Percentiles rank a stretch among this genome's conserved stretches.
Conservation (phyloP, 2,888 invertebrate species). For the Dryococelus australis region DNA sequence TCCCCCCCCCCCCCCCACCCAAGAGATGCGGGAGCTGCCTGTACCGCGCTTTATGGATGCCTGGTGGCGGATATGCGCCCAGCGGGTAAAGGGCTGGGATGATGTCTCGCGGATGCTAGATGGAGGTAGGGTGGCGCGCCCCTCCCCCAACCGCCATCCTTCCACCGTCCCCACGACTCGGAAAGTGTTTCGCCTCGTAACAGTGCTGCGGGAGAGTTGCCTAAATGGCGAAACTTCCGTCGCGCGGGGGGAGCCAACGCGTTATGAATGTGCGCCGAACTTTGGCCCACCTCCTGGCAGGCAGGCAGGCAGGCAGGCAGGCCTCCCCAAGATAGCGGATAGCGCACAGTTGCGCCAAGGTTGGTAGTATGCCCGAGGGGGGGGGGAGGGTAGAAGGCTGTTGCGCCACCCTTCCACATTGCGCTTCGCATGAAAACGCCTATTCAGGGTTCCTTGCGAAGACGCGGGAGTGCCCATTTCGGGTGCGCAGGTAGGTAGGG, state of each 20-base stretch:
- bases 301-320: too few species aligned
- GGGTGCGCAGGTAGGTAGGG: neutral
- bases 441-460: neutral
- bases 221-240: constrained; percentile 16
- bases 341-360: neutral
- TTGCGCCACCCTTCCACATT: neutral
- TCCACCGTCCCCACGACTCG: neutral
- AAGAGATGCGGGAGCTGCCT: too few species aligned
- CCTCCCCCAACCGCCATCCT: neutral
- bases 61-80: neutral
- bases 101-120: too few species aligned
- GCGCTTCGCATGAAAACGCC: neutral
- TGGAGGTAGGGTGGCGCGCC: neutral
- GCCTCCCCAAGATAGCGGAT: neutral
- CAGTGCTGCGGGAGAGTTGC: neutral
- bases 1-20: too few species aligned
- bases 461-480: neutral
- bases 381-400: neutral
- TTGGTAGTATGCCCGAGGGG: too few species aligned
- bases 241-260: neutral
- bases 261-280: constrained; percentile 16
- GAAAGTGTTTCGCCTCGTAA: constrained; percentile 5
- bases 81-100: neutral
- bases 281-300: neutral
- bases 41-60: neutral